phyloP scores from a whole-genome alignment of 1,140 invertebrate genomes.

The Drosophila lacertosa region DNA sequence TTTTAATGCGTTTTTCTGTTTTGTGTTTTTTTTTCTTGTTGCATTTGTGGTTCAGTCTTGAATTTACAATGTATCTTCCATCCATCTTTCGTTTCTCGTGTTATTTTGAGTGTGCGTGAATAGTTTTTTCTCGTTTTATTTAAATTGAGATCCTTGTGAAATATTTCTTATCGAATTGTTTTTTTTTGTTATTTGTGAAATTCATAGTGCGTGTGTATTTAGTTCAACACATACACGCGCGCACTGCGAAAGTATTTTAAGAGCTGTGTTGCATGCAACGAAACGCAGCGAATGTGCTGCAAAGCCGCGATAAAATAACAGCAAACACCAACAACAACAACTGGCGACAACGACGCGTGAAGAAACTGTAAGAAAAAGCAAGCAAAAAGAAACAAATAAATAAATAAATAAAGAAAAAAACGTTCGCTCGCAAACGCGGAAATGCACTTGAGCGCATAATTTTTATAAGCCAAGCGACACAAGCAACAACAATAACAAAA shows the following conservation, averaged over 20 bases:
- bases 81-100: conserved; percentile 9
- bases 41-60: conserved; percentile 39
- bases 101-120: conserved; percentile 15
- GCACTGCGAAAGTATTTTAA: neutral
- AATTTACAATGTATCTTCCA: conserved; percentile 14
- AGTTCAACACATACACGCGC: neutral
- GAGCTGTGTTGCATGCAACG: conserved; percentile 36
- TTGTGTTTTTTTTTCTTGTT: conserved; percentile 25
- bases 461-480: conserved; percentile 76
- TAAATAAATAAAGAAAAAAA: conserved; percentile 14
- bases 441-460: conserved; percentile 81
- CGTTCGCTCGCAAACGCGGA: conserved; percentile 67
- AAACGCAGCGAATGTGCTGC: conserved; percentile 66
- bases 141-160: conserved; percentile 1
- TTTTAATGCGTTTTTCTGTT: conserved; percentile 35
- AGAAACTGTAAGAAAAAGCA: conserved; percentile 41
- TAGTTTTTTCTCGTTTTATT: conserved; percentile 7
- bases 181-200: neutral
- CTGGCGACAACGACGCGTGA: conserved; percentile 49
- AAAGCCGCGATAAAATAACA: conserved; percentile 53
- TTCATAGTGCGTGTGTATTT: conserved; percentile 1
- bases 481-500: conserved; percentile 26
- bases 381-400: conserved; percentile 22
- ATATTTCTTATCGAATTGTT: conserved; percentile 1
- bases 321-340: conserved; percentile 33